Percentiles rank a stretch among this genome's conserved stretches.
phyloP scores from a whole-genome alignment of 2,888 invertebrate species.

The Sinotaia quadrata region DNA sequence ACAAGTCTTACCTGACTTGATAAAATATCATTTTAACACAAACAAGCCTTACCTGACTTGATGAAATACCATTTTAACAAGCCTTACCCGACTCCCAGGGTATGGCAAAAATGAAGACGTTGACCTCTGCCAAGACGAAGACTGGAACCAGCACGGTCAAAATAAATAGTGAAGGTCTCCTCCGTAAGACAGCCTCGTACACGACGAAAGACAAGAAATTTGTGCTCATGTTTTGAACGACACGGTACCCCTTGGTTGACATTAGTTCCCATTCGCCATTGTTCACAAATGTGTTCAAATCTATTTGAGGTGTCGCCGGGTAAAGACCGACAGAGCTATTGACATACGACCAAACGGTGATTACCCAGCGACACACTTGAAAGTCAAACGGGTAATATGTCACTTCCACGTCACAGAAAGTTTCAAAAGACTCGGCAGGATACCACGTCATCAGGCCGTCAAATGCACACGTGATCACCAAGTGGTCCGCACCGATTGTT shows the following conservation, averaged over 20 bases:
- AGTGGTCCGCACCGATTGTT: constrained; percentile 16
- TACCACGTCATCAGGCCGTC: constrained; percentile 5
- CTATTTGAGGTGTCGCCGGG: background rate
- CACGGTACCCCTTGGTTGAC: background rate
- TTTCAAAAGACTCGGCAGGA: constrained; percentile 20
- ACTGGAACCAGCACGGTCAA: constrained; percentile 22
- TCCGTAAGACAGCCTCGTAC: constrained; percentile 9
- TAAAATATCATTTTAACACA: no score
- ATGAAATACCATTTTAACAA: no score
- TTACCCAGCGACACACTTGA: constrained; percentile 1
- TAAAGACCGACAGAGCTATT: background rate
- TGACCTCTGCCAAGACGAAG: constrained; percentile 13
- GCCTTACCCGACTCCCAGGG: constrained; percentile 25
- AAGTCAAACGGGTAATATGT: constrained; percentile 21
- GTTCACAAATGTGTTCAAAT: background rate
- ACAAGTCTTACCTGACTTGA: no score
- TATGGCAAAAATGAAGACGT: constrained; percentile 20
- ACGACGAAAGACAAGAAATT: background rate
- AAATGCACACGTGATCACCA: background rate
- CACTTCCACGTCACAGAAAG: constrained; percentile 22
- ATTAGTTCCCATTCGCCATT: constrained; percentile 22
- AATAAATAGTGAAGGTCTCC: constrained; percentile 12
- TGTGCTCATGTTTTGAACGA: background rate
- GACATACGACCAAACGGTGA: constrained; percentile 4
- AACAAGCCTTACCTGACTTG: no score